Percentiles rank a stretch among this genome's conserved stretches.
Evolutionary conservation across 2,888 invertebrate genomes (phyloP).

Genomic region (Tetrapedia diversipes): DNA sequence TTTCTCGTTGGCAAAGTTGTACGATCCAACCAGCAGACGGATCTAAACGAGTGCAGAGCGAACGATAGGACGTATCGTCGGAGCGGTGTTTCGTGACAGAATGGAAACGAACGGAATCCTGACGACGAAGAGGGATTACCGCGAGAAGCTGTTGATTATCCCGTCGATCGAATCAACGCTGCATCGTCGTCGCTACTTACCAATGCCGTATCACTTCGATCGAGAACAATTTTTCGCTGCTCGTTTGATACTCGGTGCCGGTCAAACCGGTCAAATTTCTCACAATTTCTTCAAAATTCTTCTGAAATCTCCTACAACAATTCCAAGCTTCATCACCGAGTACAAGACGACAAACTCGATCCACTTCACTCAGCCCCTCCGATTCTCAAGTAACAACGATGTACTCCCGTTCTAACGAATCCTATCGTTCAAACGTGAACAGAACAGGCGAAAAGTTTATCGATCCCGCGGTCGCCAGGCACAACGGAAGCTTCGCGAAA

Average conservation of each 20-base stretch:
- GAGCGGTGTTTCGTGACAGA: slow-evolving; percentile 9
- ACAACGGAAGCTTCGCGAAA: not conserved
- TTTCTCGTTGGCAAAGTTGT: too few relatives aligned
- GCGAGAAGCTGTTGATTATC: slow-evolving; percentile 51
- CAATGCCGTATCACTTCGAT: slow-evolving; percentile 23
- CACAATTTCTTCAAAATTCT: too few relatives aligned
- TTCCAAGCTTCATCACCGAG: not conserved
- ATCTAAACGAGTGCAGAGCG: slow-evolving; percentile 2
- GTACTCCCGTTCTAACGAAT: not conserved
- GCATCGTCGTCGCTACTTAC: slow-evolving; percentile 48
- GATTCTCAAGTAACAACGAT: too few relatives aligned
- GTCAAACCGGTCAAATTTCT: too few relatives aligned
- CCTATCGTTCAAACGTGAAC: too few relatives aligned
- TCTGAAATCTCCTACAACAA: not conserved
- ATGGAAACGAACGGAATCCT: slow-evolving; percentile 16
- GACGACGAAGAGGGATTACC: slow-evolving; percentile 27
- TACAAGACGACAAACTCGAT: too few relatives aligned
- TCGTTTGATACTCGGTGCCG: too few relatives aligned
- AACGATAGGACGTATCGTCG: slow-evolving; percentile 17
- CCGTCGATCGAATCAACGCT: slow-evolving; percentile 61
- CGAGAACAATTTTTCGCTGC: not conserved
- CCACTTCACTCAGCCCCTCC: too few relatives aligned
- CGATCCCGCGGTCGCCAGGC: not conserved
- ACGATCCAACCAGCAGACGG: too few relatives aligned
- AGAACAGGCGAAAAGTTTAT: not conserved